Base-by-base conservation (phyloP, 2,113 vertebrate species). In the Hippocampus abdominalis region DNA sequence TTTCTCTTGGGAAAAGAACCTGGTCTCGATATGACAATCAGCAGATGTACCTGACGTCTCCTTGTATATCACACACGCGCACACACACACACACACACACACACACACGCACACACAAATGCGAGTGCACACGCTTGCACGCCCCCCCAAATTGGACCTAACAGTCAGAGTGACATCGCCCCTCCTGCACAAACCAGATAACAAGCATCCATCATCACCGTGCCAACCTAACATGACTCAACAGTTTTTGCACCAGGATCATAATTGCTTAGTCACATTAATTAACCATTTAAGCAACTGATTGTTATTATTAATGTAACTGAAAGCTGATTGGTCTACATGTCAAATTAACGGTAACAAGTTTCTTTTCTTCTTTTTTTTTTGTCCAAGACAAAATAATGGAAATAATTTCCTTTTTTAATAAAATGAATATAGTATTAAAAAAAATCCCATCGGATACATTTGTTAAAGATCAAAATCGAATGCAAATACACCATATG, bases 101-200 rank as follows among this genome's bases (percentile, higher is more conserved):
- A 15, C 23, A 57, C 53, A 23, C 5, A 4, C 6, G 9, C 21
- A 56, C 44, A 48, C 46, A 12, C 46, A 18, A 3, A 6, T 18
- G 46, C 46, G 16, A 6, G 6, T 1, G 6, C 15, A 16, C 46
- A 18, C 16, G 46, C 46, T 6, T 15, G 16, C 53, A 25, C 10
- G 11, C 20, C 2, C 61, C 23, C 39, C 15, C 32, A 64, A 40
- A 75, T 18, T 48, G 29, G 40, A 66, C 36, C 4, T 39, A 53
- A 27, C 3, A 21, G n/a, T 42, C 4, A 12, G 39, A 15, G 20
- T 4, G 64, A 73, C 60, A 62, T 73, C 89, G 42, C 81, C 89
- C 86, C 57, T 2, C 23, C 80, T 92, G 91, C 20, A 4, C 10
- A 48, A 57, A 2, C 3, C 1, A 74, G 91, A 93, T 93, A 88